phyloP scores from a whole-genome alignment of 2,113 vertebrate genomes.

The Myrmophylax atrothorax region DNA sequence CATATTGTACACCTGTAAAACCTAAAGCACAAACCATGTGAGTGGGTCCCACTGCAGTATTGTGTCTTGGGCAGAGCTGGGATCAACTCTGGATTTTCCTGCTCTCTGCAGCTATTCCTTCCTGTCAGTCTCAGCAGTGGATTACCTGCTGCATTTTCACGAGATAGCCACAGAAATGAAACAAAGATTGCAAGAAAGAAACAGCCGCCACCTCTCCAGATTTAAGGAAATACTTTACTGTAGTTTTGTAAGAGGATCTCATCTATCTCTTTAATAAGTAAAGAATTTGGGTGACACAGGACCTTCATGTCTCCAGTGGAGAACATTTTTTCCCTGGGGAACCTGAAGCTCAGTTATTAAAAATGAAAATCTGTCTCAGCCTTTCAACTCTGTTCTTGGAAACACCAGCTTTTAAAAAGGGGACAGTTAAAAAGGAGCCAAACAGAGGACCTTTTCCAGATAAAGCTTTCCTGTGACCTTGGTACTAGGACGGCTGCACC shows the following conservation, averaged over 20 bases:
- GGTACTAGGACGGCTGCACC: neutral
- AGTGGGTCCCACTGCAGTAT: neutral
- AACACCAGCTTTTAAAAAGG: slow-evolving; percentile 54
- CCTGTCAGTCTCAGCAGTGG: neutral
- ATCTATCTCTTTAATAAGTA: slow-evolving; percentile 71
- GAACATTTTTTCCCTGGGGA: slow-evolving; percentile 53
- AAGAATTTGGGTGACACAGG: slow-evolving; percentile 71
- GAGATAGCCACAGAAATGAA: neutral
- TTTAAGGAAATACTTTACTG: slow-evolving; percentile 34
- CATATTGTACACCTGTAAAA: neutral
- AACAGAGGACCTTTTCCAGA: neutral
- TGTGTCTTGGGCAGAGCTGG: neutral
- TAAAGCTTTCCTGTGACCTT: neutral
- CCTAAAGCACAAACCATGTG: neutral
- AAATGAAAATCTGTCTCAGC: slow-evolving; percentile 68
- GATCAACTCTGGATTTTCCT: neutral
- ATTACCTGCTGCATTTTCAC: neutral
- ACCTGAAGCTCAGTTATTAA: slow-evolving; percentile 70
- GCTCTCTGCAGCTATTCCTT: neutral
- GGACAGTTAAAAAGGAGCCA: slow-evolving; percentile 28
- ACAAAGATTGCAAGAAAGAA: neutral
- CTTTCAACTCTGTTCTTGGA: slow-evolving; percentile 59
- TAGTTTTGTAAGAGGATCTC: slow-evolving; percentile 65
- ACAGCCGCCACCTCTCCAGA: neutral
- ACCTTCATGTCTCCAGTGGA: slow-evolving; percentile 63